Base-by-base conservation (phyloP, 2,113 vertebrate genomes). In the Carassius auratus region DNA sequence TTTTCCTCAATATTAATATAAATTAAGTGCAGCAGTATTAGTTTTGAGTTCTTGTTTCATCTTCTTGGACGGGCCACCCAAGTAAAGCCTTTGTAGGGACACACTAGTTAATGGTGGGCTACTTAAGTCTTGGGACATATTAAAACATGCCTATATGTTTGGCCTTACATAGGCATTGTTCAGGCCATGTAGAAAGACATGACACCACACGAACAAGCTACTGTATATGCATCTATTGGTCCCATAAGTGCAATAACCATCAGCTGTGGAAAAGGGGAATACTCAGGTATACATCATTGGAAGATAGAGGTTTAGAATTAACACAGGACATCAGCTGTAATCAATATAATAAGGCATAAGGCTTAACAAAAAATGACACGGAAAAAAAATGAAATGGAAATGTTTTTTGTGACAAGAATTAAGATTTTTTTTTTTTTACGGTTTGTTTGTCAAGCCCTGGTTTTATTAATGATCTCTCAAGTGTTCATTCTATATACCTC, bases 101-200 rank as follows among this genome's bases (percentile, higher is more conserved):
- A 68, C 64, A 33, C 26, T 68, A 68, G 64, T 68, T 68, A 68
- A 68, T 68, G 64, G 64, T 68, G 64, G 23, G 64, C 26, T 68
- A 68, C 64, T 68, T 68, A 68, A 33, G 64, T 68, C 64, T 68
- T 33, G 30, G 23, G 64, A 30, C 64, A 68, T 68, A 68, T 68
- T 68, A 68, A 68, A 68, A 68, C 64, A 68, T 68, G 64, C 64
- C 64, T 68, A 68, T 68, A 57, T 57, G 64, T 68, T 68, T 68
- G 64, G 64, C 26, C 64, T 68, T 68, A 68, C 64, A 68, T 68
- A 68, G 64, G 64, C 64, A 33, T 68, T 68, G 26, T 68, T 68
- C 64, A 68, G 64, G 64, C 26, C 26, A 68, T 68, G 64, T 68
- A 68, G 64, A 68, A 68, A 68, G 64, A 68, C 64, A 33, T 68